Conservation (phyloP, 2,888 invertebrate species). For the Chaitophorus viminalis region DNA sequence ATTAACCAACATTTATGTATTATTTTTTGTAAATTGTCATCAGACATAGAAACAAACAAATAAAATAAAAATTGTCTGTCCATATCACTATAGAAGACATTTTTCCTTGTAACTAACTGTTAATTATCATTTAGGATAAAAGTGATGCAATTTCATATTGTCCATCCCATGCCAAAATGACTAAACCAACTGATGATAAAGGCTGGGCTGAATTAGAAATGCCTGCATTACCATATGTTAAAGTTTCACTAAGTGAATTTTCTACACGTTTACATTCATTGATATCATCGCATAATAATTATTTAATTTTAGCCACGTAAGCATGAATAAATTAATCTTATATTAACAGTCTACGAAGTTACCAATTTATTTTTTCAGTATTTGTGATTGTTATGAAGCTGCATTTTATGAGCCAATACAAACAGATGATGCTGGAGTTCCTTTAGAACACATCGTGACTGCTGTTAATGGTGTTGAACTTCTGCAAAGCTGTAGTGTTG, state of each 20-base stretch:
- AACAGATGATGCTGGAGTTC: slow-evolving; percentile 78
- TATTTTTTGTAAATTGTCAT: no score
- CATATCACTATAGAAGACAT: no score
- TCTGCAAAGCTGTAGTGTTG: slow-evolving; percentile 66
- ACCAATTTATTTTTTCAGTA: slow-evolving; percentile 69
- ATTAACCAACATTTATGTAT: no score
- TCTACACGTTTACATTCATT: slow-evolving; percentile 75
- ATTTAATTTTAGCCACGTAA: slow-evolving; percentile 82
- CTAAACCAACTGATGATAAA: slow-evolving; percentile 68
- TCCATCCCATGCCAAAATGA: slow-evolving; percentile 60
- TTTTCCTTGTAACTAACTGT: background rate
- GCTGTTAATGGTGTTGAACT: slow-evolving; percentile 81
- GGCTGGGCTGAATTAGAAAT: slow-evolving; percentile 82
- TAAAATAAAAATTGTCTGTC: no score
- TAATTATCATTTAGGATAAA: slow-evolving; percentile 44
- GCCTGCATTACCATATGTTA: slow-evolving; percentile 73
- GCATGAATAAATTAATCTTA: slow-evolving; percentile 64
- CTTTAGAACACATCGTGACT: slow-evolving; percentile 88
- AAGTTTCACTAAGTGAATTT: slow-evolving; percentile 73
- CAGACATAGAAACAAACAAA: no score
- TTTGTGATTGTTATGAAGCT: slow-evolving; percentile 83
- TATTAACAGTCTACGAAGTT: background rate
- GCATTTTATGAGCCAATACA: slow-evolving; percentile 75
- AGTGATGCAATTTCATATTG: slow-evolving; percentile 61
- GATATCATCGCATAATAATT: slow-evolving; percentile 79